These are phyloP conservation scores for Salpingus planirostris DNA, from an alignment of 2,888 invertebrate species.

Conservation along the genomic window DNA sequence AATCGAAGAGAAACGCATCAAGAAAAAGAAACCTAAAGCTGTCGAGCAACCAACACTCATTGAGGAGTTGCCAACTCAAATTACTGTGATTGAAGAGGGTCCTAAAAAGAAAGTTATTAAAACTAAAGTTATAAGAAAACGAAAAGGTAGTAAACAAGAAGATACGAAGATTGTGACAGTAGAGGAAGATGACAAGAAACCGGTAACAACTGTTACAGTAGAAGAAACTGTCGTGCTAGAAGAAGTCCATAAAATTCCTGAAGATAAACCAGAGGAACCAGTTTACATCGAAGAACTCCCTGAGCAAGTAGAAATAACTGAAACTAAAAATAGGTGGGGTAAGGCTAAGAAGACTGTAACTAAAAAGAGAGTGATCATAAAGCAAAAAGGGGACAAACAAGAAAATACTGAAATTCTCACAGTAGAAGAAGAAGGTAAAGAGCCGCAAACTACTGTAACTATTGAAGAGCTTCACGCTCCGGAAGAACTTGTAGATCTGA, in stretches of 20 bases:
- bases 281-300: constrained; percentile 19
- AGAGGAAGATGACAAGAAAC: constrained; percentile 26
- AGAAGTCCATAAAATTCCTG: constrained; percentile 4
- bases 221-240: constrained; percentile 23
- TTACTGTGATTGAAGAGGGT: constrained; percentile 19
- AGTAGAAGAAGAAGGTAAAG: constrained; percentile 36
- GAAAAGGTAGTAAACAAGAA: constrained; percentile 22
- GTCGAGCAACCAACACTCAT: constrained; percentile 27
- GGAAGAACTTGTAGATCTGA: constrained; percentile 16
- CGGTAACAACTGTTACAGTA: constrained; percentile 25
- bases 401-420: constrained; percentile 30
- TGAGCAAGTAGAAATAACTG: constrained; percentile 24
- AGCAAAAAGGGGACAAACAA: constrained; percentile 37
- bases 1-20: constrained; percentile 15
- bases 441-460: constrained; percentile 37
- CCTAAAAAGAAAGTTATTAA: constrained; percentile 20
- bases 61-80: constrained; percentile 34
- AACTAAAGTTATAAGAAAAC: constrained; percentile 25
- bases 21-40: constrained; percentile 12
- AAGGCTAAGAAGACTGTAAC: constrained; percentile 32
- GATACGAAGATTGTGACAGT: constrained; percentile 36
- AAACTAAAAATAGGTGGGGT: no score
- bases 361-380: constrained; percentile 39
- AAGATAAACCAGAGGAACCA: constrained; percentile 17
- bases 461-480: constrained; percentile 28